phyloP scores from a whole-genome alignment of 2,113 vertebrate species.

The Pygoscelis adeliae region DNA sequence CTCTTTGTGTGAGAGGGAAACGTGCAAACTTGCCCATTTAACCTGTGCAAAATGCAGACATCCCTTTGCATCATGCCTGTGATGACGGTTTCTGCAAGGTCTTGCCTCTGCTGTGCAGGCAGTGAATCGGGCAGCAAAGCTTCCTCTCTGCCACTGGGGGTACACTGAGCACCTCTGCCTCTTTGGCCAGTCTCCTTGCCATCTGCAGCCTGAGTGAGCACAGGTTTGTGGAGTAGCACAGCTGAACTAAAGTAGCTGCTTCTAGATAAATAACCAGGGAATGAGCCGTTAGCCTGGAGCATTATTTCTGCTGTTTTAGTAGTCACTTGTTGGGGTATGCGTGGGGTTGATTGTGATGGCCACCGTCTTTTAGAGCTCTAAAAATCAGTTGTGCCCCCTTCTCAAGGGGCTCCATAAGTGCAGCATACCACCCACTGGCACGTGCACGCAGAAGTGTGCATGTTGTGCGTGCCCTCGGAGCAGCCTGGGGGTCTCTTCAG shows the following conservation, averaged over 20 bases:
- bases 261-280: background rate
- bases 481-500: background rate
- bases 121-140: background rate
- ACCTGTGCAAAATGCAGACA: background rate
- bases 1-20: background rate
- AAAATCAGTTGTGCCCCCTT: background rate
- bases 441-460: rapidly evolving
- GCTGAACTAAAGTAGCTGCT: background rate
- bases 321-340: rapidly evolving
- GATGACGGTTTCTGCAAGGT: background rate
- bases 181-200: background rate
- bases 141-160: rapidly evolving
- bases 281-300: background rate
- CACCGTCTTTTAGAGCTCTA: background rate
- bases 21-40: background rate
- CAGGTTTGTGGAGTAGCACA: background rate
- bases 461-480: rapidly evolving
- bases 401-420: background rate
- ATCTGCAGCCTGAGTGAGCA: background rate
- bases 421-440: rapidly evolving
- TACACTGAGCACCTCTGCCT: background rate
- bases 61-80: background rate
- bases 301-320: background rate
- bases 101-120: rapidly evolving
- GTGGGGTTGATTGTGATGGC: rapidly evolving